A percentile compares a stretch with the other conserved stretches of the same genome.
phyloP scores from a whole-genome alignment of 2,888 invertebrate genomes.

The Rhopalosiphum nymphaeae region DNA sequence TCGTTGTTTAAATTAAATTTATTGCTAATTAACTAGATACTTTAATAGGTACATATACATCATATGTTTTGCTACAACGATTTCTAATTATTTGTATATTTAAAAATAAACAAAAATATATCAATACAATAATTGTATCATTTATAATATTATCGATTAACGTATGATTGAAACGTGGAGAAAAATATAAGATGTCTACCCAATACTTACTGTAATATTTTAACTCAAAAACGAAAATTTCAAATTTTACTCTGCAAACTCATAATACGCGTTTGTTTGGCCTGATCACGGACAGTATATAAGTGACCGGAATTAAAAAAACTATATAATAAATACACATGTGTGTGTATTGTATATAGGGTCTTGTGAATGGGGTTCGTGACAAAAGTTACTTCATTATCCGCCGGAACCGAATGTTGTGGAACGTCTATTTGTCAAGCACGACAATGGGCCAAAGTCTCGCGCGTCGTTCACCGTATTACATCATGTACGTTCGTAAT shows the following conservation, averaged over 20 bases:
- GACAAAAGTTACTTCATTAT: constrained; percentile 50
- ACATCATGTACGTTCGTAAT: not conserved
- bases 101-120: not conserved
- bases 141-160: not conserved
- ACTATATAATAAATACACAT: not conserved
- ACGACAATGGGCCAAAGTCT: not conserved
- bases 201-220: not conserved
- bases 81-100: not conserved
- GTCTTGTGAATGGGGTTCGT: not conserved
- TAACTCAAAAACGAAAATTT: not conserved
- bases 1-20: not conserved
- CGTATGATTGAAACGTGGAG: not conserved
- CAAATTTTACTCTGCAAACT: not conserved
- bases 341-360: not conserved
- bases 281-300: not conserved
- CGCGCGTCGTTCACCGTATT: not conserved
- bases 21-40: not conserved
- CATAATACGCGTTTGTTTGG: not conserved
- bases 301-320: not conserved
- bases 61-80: not conserved
- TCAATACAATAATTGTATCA: not conserved
- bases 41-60: not conserved
- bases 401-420: constrained; percentile 25
- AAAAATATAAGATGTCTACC: not conserved
- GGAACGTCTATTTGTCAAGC: not conserved